Evolutionary conservation across 2,888 invertebrate species (phyloP).

Genomic region (Drosophila colorata): DNA sequence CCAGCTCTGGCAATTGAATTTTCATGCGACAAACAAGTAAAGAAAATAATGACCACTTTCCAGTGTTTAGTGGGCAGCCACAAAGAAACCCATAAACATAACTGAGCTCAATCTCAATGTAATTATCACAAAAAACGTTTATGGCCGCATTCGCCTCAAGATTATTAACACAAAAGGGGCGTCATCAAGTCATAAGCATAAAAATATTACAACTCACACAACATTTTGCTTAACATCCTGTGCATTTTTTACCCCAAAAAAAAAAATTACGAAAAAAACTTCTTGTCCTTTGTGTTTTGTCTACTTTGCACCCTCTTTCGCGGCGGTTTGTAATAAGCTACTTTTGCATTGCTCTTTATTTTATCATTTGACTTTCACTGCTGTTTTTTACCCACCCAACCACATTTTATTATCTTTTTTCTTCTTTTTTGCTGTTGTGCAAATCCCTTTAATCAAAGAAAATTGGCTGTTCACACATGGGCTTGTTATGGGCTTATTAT

Average conservation of each 20-base stretch:
- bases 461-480: slow-evolving; percentile 72
- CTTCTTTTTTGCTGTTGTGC: slow-evolving; percentile 19
- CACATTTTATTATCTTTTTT: slow-evolving; percentile 56
- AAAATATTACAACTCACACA: slow-evolving; percentile 60
- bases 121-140: slow-evolving; percentile 73
- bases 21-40: slow-evolving; percentile 50
- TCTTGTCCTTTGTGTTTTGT: slow-evolving; percentile 28
- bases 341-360: slow-evolving; percentile 72
- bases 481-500: slow-evolving; percentile 43
- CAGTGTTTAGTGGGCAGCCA: slow-evolving; percentile 32
- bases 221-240: slow-evolving; percentile 3
- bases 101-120: slow-evolving; percentile 69
- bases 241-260: slow-evolving; percentile 46
- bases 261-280: slow-evolving; percentile 9
- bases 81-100: slow-evolving; percentile 24
- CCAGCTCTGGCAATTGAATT: slow-evolving; percentile 63
- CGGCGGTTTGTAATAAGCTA: slow-evolving; percentile 60
- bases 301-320: slow-evolving; percentile 65
- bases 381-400: slow-evolving; percentile 24
- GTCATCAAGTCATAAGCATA: slow-evolving; percentile 58
- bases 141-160: slow-evolving; percentile 57
- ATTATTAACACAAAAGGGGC: slow-evolving; percentile 75
- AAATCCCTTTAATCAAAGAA: slow-evolving; percentile 76
- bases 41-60: slow-evolving; percentile 23
- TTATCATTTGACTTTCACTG: slow-evolving; percentile 66